Base-by-base conservation (phyloP, 2,888 invertebrate genomes). In the Caenorhabditis doughertyi region DNA sequence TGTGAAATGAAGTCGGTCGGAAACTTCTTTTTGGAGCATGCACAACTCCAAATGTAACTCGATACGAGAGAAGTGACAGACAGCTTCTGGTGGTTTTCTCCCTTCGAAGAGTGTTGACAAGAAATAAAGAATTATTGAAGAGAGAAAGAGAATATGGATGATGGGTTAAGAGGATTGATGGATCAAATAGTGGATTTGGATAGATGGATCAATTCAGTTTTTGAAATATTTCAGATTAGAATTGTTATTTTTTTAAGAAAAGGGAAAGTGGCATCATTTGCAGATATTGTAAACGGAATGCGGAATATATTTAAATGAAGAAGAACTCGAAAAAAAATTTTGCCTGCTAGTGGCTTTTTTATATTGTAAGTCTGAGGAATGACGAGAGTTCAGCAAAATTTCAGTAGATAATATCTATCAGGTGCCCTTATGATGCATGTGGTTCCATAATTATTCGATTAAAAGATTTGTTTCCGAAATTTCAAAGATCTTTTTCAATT, bases 1-100 rank as follows among this genome's bases (percentile, higher is more conserved):
- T 72, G 79, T 58, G 72, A 67, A 64, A 73, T 79, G 65, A 67
- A 71, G 65, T 79, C 71, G 72, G 32, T 70, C 47, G 62, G 60
- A 56, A 79, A 71, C 32, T 62, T n/a, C n/a, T n/a, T 60, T 39
- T 53, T 39, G 51, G 39, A 29, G 65, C 32, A 16, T 16, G n/a
- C 32, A 51, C 32, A 68, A 32, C 27, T 56, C 42, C 56, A 42
- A 44, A 47, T 76, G 77, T 68, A 77, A 77, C 77, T 18, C 35
- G 77, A 77, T 77, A 68, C 68, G 42, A n/a, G 29, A 32, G 58
- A 42, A 62, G 27, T 42, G 51, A 27, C 51, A 35, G 65, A 55
- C 64, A 27, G 44, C 74, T 55, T 65, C 74, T 53, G 74, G 29
- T 25, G n/a, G n/a, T n/a, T n/a, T n/a, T n/a, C n/a, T n/a, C n/a